A percentile compares a stretch with the other conserved stretches of the same genome.
Evolutionary conservation across 1,140 invertebrate species (phyloP).

Genomic region (Calosoma granatense): DNA sequence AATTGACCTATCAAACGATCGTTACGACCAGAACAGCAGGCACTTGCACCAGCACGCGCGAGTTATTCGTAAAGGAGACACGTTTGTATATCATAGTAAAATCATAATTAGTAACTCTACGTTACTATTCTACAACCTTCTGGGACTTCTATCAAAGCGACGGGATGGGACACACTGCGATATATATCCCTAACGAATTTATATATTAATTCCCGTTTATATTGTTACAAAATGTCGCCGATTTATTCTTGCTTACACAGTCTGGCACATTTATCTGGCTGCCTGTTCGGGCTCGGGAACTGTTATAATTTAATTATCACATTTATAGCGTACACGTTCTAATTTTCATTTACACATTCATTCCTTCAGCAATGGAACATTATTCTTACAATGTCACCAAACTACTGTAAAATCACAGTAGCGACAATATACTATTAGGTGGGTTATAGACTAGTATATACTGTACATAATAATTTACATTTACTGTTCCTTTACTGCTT

Average conservation of each 20-base stretch:
- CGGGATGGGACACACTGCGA: neutral
- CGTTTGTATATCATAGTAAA: conserved; percentile 1
- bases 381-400: too few species aligned
- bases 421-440: too few species aligned
- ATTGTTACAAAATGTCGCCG: conserved; percentile 1
- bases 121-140: conserved; percentile 1
- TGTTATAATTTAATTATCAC: conserved; percentile 5
- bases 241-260: neutral
- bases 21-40: neutral
- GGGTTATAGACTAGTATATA: too few species aligned
- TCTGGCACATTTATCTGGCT: neutral
- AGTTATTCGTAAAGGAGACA: neutral
- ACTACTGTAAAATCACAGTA: too few species aligned
- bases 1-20: neutral
- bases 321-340: neutral
- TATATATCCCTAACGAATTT: neutral
- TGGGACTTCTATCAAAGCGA: neutral
- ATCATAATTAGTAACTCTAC: neutral
- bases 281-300: neutral
- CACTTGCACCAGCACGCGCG: too few species aligned
- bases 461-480: too few species aligned
- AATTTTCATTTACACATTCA: neutral
- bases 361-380: too few species aligned
- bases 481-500: too few species aligned
- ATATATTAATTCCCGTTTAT: conserved; percentile 4